Conservation (phyloP, 1,140 invertebrate genomes). For the Bilobella aurantiaca region DNA sequence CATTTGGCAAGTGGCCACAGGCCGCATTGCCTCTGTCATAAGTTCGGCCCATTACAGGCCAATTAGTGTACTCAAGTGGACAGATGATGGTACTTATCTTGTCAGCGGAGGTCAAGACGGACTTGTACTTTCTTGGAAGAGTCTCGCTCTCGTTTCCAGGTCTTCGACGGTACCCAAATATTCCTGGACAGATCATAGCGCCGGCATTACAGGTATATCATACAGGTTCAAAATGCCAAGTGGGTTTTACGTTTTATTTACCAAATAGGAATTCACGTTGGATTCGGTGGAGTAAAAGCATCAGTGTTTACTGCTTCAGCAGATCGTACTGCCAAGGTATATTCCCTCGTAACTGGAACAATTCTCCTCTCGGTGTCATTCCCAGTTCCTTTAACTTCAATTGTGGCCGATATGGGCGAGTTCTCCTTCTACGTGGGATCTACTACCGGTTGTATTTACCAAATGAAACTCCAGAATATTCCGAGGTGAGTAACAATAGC, state of each 20-base stretch:
- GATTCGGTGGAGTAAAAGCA: slow-evolving; percentile 48
- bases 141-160: slow-evolving; percentile 42
- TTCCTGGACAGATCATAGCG: slow-evolving; percentile 56
- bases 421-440: slow-evolving; percentile 61
- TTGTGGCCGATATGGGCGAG: slow-evolving; percentile 60
- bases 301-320: slow-evolving; percentile 62
- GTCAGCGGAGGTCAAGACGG: slow-evolving; percentile 70
- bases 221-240: too few relatives aligned
- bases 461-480: slow-evolving; percentile 56
- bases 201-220: slow-evolving; percentile 65
- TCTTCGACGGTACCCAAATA: slow-evolving; percentile 43
- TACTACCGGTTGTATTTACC: slow-evolving; percentile 55
- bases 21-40: slow-evolving; percentile 58
- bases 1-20: slow-evolving; percentile 69
- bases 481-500: too few relatives aligned
- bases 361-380: slow-evolving; percentile 63
- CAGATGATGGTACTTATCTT: slow-evolving; percentile 59
- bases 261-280: too few relatives aligned
- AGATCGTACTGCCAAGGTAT: slow-evolving; percentile 72
- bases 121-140: slow-evolving; percentile 64
- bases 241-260: too few relatives aligned
- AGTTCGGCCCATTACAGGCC: slow-evolving; percentile 63
- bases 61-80: slow-evolving; percentile 61
- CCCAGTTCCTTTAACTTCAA: slow-evolving; percentile 54
- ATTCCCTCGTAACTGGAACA: slow-evolving; percentile 55